Evolutionary conservation across 2,797 vertebrate species (phyloP).

Genomic region (Prunella strophiata): DNA sequence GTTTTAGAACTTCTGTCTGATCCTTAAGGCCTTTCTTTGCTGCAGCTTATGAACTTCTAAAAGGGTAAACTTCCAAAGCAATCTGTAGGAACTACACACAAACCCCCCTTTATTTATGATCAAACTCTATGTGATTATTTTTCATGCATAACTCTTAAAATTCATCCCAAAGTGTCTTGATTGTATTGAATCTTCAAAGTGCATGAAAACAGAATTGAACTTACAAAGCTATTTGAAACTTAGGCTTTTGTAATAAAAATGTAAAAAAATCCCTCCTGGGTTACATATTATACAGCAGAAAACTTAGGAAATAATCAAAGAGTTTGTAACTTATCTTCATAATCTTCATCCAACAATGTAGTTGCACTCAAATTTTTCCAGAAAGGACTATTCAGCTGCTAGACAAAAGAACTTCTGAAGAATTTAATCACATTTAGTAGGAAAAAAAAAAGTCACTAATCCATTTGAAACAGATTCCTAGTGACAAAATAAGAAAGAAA

Average conservation of each 20-base stretch:
- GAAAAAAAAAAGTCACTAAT: neutral
- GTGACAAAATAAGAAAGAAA: neutral
- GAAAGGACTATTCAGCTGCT: neutral
- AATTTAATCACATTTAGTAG: neutral
- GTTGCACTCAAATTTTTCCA: neutral
- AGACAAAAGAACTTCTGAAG: constrained; percentile 9
- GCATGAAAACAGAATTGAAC: constrained; percentile 4
- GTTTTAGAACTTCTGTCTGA: neutral
- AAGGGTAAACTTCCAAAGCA: constrained; percentile 32
- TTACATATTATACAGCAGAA: constrained; percentile 4
- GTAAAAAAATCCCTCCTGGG: constrained; percentile 1
- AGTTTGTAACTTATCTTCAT: constrained; percentile 11
- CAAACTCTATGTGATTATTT: constrained; percentile 31
- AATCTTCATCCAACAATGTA: constrained; percentile 1
- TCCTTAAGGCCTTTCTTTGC: neutral
- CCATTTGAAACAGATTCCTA: neutral
- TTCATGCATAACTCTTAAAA: constrained; percentile 36
- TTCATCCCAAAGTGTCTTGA: neutral
- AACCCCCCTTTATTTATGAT: neutral
- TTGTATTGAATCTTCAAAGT: constrained; percentile 42
- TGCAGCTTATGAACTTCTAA: neutral
- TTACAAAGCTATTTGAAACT: constrained; percentile 25
- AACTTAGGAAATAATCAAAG: constrained; percentile 48
- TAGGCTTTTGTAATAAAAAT: constrained; percentile 24
- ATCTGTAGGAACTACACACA: neutral